A percentile compares a stretch with the other conserved stretches of the same genome.
phyloP scores from a whole-genome alignment of 2,888 invertebrate genomes.

The Polymixis flavicincta region DNA sequence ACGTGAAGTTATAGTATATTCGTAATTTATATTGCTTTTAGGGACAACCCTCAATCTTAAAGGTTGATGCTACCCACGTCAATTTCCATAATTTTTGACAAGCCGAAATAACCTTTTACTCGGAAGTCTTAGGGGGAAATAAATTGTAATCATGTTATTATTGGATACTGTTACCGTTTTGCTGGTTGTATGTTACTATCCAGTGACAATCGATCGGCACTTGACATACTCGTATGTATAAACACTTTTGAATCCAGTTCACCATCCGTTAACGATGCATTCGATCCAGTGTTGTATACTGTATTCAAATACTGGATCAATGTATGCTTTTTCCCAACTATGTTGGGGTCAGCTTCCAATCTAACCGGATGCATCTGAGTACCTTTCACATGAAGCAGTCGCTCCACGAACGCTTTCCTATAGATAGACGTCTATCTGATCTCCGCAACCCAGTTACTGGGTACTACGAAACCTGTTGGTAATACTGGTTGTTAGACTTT shows the following conservation, averaged over 20 bases:
- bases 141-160: background rate
- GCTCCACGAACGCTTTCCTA: too few relatives aligned
- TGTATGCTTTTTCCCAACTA: background rate
- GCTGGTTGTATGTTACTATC: background rate
- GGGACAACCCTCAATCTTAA: background rate
- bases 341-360: too few relatives aligned
- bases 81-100: background rate
- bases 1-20: background rate
- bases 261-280: background rate
- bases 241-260: background rate
- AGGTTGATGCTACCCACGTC: background rate
- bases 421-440: too few relatives aligned
- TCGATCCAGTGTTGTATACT: background rate
- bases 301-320: background rate
- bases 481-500: too few relatives aligned
- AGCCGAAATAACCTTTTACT: background rate
- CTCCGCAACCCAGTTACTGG: too few relatives aligned
- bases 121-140: background rate
- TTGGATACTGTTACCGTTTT: background rate
- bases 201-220: background rate
- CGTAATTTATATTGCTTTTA: slow-evolving; percentile 13
- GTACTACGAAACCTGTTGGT: too few relatives aligned
- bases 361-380: too few relatives aligned
- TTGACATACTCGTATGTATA: background rate
- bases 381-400: too few relatives aligned